Evolutionary conservation across 2,113 vertebrate species (phyloP).

Genomic region (Myrmophylax atrothorax): DNA sequence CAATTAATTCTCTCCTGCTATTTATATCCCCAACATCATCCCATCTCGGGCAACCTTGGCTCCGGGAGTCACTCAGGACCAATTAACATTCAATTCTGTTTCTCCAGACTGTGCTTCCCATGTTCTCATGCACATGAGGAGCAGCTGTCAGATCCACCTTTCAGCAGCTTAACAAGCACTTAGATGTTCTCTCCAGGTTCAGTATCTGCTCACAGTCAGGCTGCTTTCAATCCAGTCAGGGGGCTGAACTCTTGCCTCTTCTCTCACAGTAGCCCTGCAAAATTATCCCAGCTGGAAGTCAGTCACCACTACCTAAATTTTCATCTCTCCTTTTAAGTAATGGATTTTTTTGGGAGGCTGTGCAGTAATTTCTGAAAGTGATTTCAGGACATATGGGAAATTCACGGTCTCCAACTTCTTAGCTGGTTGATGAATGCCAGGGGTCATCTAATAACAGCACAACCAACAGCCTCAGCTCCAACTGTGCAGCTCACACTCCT

Average conservation of each 20-base stretch:
- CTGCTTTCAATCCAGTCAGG: background rate
- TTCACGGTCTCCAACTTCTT: background rate
- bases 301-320: background rate
- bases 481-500: background rate
- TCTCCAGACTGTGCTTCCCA: background rate
- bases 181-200: background rate
- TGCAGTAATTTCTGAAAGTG: background rate
- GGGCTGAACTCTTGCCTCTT: background rate
- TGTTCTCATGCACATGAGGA: background rate
- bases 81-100: fast-evolving
- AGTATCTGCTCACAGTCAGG: background rate
- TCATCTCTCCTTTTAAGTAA: background rate
- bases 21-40: background rate
- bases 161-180: background rate
- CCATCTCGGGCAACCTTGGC: background rate
- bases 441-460: fast-evolving
- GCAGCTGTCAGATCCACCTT: background rate
- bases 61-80: background rate
- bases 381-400: background rate
- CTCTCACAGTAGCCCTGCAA: background rate
- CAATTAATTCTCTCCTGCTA: background rate
- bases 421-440: background rate
- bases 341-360: background rate
- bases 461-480: background rate
- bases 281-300: background rate